Evolutionary conservation across 2,797 vertebrate genomes (phyloP).

Genomic region (Danio kyathit): DNA sequence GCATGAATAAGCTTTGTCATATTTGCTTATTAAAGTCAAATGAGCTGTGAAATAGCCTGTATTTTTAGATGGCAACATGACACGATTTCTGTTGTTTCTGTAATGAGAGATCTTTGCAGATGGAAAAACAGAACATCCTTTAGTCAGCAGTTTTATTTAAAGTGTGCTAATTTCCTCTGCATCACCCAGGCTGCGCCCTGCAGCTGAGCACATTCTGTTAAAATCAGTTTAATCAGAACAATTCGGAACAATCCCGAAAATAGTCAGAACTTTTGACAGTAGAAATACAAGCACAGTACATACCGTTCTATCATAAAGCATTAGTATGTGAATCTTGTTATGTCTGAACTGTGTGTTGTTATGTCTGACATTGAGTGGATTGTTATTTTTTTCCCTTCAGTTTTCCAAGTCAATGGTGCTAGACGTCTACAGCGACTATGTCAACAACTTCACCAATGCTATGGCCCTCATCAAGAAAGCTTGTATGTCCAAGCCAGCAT

Average conservation of each 20-base stretch:
- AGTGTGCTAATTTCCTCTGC: conserved; percentile 59
- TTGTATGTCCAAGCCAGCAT: conserved; percentile 86
- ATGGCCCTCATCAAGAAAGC: conserved; percentile 90
- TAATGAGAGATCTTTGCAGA: conserved; percentile 35
- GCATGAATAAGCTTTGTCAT: neutral
- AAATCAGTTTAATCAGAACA: conserved; percentile 25
- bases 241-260: conserved; percentile 23
- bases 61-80: neutral
- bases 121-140: conserved; percentile 51
- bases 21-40: neutral
- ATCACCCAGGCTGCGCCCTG: conserved; percentile 29
- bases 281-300: conserved; percentile 7
- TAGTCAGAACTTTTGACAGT: neutral
- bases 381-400: conserved; percentile 61
- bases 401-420: conserved; percentile 91
- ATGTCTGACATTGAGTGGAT: neutral
- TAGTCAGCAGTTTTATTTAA: conserved; percentile 65
- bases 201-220: conserved; percentile 45
- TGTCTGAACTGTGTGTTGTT: conserved; percentile 10
- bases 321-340: conserved; percentile 2
- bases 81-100: conserved; percentile 24
- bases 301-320: neutral
- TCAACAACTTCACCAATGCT: conserved; percentile 89
- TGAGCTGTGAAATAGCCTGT: conserved; percentile 19
- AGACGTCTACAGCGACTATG: conserved; percentile 89